phyloP scores from a whole-genome alignment of 1,140 invertebrate species.

The Penaeus vannamei region DNA sequence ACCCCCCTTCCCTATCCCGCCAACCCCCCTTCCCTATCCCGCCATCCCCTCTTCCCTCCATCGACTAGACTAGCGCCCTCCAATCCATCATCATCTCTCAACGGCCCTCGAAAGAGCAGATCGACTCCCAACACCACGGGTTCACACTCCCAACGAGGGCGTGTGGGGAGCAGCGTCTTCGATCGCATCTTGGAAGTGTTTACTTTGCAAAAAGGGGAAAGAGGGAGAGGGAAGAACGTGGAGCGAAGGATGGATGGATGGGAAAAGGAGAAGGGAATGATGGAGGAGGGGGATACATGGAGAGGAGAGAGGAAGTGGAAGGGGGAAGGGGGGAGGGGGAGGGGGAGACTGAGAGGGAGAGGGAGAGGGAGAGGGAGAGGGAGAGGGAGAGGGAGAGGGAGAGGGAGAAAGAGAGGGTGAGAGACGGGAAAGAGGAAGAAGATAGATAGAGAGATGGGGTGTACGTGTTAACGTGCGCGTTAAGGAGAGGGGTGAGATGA shows the following conservation, averaged over 20 bases:
- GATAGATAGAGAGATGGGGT: background rate
- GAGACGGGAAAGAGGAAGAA: background rate
- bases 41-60: too few relatives aligned
- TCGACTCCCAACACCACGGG: too few relatives aligned
- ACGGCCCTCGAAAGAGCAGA: too few relatives aligned
- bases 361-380: background rate
- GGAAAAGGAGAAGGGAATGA: background rate
- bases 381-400: background rate
- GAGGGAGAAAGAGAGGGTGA: background rate
- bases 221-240: background rate
- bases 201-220: background rate
- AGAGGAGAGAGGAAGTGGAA: too few relatives aligned
- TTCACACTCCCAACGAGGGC: too few relatives aligned
- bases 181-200: too few relatives aligned
- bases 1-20: background rate
- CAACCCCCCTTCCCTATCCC: too few relatives aligned
- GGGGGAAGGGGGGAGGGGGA: background rate
- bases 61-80: too few relatives aligned
- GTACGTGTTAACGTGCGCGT: too few relatives aligned
- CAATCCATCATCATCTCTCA: too few relatives aligned
- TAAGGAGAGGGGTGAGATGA: background rate
- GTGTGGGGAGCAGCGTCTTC: background rate
- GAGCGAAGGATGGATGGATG: background rate
- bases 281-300: background rate
- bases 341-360: background rate